Conservation (phyloP, 1,140 invertebrate species). For the Stenopsyche tienmushanensis region DNA sequence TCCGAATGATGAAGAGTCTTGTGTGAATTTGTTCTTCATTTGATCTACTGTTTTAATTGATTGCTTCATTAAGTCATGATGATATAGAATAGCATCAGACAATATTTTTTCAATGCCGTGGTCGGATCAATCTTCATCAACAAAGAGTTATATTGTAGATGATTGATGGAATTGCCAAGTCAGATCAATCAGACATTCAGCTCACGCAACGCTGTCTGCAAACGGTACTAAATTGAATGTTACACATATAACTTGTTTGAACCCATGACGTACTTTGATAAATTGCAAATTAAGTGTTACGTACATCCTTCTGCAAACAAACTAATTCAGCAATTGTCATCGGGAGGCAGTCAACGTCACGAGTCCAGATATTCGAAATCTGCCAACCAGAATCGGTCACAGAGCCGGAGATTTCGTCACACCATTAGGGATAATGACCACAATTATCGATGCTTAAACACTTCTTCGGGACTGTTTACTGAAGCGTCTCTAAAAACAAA, state of each 20-base stretch:
- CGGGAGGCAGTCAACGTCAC: background rate
- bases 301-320: slow-evolving; percentile 22
- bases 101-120: background rate
- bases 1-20: no score
- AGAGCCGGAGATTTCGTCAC: no score
- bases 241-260: slow-evolving; percentile 8
- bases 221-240: background rate
- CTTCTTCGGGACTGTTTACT: no score
- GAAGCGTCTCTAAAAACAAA: no score
- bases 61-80: no score
- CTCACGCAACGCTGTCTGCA: slow-evolving; percentile 1
- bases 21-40: no score
- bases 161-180: background rate
- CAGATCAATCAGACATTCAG: slow-evolving; percentile 2
- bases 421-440: no score
- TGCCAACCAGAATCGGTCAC: no score
- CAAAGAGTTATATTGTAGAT: background rate
- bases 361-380: background rate
- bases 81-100: no score
- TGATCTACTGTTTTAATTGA: no score
- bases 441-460: no score
- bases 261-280: slow-evolving; percentile 12
- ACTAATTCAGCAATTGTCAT: slow-evolving; percentile 21
- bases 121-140: slow-evolving; percentile 4
- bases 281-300: slow-evolving; percentile 26